Conservation (phyloP, 2,113 vertebrate species). For the Xiphophorus maculatus region DNA sequence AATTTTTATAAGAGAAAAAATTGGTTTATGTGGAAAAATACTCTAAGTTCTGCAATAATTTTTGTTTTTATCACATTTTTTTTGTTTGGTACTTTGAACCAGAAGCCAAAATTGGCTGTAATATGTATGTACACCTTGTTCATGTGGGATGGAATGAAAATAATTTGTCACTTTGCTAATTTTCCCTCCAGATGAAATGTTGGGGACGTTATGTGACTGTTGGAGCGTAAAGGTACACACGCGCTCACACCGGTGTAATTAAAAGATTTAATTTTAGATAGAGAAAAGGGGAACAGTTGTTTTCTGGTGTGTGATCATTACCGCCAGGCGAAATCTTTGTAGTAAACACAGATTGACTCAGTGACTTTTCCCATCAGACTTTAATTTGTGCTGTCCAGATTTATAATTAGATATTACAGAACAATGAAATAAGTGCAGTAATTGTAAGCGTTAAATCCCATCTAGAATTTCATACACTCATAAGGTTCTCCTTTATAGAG, state of each 20-base stretch:
- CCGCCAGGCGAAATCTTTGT: slow-evolving; percentile 18
- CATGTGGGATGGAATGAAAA: slow-evolving; percentile 13
- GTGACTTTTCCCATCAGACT: too few relatives aligned
- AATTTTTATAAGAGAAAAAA: too few relatives aligned
- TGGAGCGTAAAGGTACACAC: slow-evolving; percentile 21
- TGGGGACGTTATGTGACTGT: background rate
- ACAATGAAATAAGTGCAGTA: too few relatives aligned
- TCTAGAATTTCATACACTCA: too few relatives aligned
- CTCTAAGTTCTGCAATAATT: background rate
- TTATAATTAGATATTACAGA: too few relatives aligned
- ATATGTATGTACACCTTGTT: background rate
- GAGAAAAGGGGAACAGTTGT: slow-evolving; percentile 24
- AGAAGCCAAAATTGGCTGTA: background rate
- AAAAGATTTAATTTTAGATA: slow-evolving; percentile 66
- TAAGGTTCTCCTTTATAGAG: too few relatives aligned
- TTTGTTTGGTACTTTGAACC: background rate
- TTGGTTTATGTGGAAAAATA: too few relatives aligned
- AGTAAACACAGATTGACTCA: slow-evolving; percentile 28
- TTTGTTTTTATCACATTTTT: background rate
- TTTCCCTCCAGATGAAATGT: slow-evolving; percentile 4
- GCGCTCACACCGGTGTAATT: slow-evolving; percentile 38
- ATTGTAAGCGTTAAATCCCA: too few relatives aligned
- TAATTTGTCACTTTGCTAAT: slow-evolving; percentile 10
- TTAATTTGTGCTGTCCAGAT: too few relatives aligned
- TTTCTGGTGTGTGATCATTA: slow-evolving; percentile 10